Conservation (phyloP, 2,797 vertebrate species). For the Onychomys arenicola region DNA sequence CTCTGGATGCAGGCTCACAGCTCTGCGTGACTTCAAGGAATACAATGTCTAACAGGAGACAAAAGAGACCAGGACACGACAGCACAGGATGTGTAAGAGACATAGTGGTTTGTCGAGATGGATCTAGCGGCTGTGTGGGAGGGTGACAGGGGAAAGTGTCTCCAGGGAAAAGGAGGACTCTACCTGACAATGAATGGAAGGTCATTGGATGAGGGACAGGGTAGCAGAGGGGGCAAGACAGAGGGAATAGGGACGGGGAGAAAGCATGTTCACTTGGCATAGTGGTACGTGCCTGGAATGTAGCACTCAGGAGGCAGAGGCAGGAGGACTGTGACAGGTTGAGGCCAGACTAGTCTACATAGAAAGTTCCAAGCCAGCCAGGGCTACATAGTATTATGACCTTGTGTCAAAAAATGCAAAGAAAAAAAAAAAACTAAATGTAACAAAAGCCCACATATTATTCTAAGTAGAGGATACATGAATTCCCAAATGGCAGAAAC, state of each 20-base stretch:
- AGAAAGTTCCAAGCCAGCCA: neutral
- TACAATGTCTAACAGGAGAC: neutral
- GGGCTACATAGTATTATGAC: neutral
- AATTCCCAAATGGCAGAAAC: neutral
- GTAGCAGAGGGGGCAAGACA: neutral
- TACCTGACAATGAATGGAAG: neutral
- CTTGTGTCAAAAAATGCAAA: neutral
- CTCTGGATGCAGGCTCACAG: neutral
- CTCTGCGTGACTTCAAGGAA: neutral
- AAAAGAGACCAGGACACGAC: neutral
- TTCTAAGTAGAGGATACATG: neutral
- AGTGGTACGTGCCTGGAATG: no score
- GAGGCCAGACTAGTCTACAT: neutral
- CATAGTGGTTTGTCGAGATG: neutral
- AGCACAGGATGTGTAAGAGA: conserved; percentile 23
- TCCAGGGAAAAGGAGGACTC: neutral
- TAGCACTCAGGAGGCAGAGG: neutral
- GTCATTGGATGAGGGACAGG: neutral
- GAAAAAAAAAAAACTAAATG: neutral
- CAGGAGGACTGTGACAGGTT: neutral
- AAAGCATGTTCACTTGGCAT: neutral
- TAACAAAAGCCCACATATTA: neutral
- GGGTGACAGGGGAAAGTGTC: neutral
- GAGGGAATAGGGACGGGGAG: neutral
- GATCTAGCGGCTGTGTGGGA: neutral